Base-by-base conservation (phyloP, 2,113 vertebrate genomes). In the Platycercus adscitus region DNA sequence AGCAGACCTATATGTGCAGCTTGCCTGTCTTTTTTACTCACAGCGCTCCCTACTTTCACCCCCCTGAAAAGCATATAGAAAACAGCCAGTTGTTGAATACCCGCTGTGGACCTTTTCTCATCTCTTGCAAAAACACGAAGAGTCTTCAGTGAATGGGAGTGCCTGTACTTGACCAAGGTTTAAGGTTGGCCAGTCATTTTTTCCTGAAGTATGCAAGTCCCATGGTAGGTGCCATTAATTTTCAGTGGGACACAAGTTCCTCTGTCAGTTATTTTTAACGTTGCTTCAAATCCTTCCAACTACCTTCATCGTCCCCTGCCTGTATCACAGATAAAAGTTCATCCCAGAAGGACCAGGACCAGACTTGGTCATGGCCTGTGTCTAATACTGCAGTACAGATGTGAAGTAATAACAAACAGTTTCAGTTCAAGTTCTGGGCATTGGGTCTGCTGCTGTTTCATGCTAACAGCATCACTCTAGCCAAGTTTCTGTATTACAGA, bases 371-470 rank as follows among this genome's bases (percentile, higher is more conserved):
- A 5, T 60, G 71, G 66, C 75, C 46, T 1, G 1, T 69, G 61
- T 78, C 75, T 94, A 41, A 72, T 77, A 43, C 49, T 41, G 44
- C 31, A 58, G 53, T 91, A 49, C 56, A 77, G 85, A 77, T 82
- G 61, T 81, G 78, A 76, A 91, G 17, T 44, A 81, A 71, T 68
- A 96, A 66, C 63, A 86, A 69, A 52, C 47, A 60, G 69, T 55
- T 94, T 64, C 60, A 68, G 60, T 90, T 94, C 55, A 78, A 72
- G 80, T 72, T 89, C 80, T 95, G 86, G 69, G 61, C 80, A 61
- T 5, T 84, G 88, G 39, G 52, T 86, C 56, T 86, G 69, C 88
- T 86, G 90, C 86, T 86, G 29, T 78, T 88, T 73, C 52, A 47
- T 90, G 64, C 75, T 53, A 75, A 71, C 65, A 52, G 80, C 55